Conservation (phyloP, 1,140 invertebrate genomes). For the Periplaneta americana region DNA sequence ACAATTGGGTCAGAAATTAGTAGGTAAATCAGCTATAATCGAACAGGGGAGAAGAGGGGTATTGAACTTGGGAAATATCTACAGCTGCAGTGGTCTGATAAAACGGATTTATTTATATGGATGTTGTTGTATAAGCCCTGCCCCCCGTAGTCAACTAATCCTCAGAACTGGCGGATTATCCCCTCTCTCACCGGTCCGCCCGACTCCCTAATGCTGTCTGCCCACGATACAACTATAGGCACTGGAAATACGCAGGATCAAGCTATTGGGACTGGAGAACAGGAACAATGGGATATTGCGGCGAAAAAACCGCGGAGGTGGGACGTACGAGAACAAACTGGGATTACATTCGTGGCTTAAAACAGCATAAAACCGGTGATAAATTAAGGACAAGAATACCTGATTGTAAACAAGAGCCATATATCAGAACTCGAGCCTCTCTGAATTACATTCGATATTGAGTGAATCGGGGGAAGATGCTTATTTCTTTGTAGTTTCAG, state of each 20-base stretch:
- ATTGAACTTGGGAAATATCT: neutral
- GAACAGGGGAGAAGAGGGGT: neutral
- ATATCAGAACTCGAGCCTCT: no score
- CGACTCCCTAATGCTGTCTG: neutral
- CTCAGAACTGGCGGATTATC: neutral
- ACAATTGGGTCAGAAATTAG: neutral
- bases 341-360: no score
- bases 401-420: no score
- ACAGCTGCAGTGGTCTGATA: neutral
- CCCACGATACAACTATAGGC: neutral
- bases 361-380: no score
- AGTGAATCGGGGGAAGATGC: no score
- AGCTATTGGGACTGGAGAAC: neutral
- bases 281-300: no score
- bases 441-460: no score
- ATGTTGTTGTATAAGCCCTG: neutral
- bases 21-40: neutral
- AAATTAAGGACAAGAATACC: no score
- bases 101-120: neutral
- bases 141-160: neutral
- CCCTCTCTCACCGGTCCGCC: neutral
- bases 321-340: no score
- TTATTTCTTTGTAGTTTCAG: no score
- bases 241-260: neutral
- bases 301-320: no score